phyloP scores from a whole-genome alignment of 2,797 vertebrate genomes.

The Enteromius thamalakanensis region DNA sequence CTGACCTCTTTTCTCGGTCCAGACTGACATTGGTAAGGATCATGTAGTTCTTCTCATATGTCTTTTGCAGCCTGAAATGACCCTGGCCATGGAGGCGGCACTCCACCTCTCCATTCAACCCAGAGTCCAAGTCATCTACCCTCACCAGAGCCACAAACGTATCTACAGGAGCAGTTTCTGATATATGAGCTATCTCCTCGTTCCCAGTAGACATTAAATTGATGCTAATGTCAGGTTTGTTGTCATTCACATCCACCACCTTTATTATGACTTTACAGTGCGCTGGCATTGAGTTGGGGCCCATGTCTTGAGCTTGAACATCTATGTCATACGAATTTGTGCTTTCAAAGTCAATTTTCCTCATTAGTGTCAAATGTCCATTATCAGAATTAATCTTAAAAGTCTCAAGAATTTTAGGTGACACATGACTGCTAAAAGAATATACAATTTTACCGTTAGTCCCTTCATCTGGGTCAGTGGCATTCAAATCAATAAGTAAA shows the following conservation, averaged over 20 bases:
- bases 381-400: conserved; percentile 91
- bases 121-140: conserved; percentile 93
- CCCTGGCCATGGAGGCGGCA: conserved; percentile 94
- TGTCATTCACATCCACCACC: conserved; percentile 94
- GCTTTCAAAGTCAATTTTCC: conserved; percentile 90
- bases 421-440: conserved; percentile 93
- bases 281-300: conserved; percentile 95
- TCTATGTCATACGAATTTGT: conserved; percentile 92
- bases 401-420: conserved; percentile 90
- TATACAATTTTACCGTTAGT: conserved; percentile 93
- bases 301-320: conserved; percentile 94
- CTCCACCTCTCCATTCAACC: conserved; percentile 87
- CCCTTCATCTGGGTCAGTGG: conserved; percentile 94
- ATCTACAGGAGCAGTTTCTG: conserved; percentile 88
- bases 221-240: conserved; percentile 93
- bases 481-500: conserved; percentile 91
- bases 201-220: conserved; percentile 91
- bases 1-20: conserved; percentile 93
- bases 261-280: conserved; percentile 97
- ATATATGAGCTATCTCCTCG: conserved; percentile 89
- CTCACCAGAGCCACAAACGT: conserved; percentile 92
- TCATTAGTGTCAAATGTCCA: conserved; percentile 88
- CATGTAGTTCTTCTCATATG: conserved; percentile 95
- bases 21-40: conserved; percentile 91
- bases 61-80: conserved; percentile 92